Conservation (phyloP, 2,113 vertebrate genomes). For the Corythoichthys haematopterus region DNA sequence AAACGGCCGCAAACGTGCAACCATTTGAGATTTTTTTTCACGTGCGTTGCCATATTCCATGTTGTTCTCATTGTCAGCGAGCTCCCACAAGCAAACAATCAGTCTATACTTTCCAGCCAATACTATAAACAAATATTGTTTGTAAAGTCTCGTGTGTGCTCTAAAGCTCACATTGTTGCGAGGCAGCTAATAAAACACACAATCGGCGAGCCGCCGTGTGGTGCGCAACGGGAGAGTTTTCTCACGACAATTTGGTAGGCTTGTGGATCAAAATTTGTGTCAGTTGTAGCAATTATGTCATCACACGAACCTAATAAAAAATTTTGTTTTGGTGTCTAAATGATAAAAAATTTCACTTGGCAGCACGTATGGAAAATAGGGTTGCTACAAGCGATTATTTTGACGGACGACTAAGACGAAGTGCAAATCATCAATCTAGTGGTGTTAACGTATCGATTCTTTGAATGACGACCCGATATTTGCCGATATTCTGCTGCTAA, state of each 20-base stretch:
- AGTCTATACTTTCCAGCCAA: not conserved
- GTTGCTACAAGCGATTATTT: too few relatives aligned
- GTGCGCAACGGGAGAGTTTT: not conserved
- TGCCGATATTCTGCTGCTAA: too few relatives aligned
- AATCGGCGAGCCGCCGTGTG: not conserved
- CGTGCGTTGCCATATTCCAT: not conserved
- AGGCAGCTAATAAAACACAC: conserved; percentile 8
- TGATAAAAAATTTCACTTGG: too few relatives aligned
- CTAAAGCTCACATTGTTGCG: not conserved
- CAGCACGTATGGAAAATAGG: too few relatives aligned
- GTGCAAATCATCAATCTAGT: too few relatives aligned
- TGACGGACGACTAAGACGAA: too few relatives aligned
- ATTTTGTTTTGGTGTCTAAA: too few relatives aligned
- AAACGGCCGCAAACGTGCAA: not conserved
- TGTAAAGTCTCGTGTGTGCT: not conserved
- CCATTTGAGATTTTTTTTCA: conserved; percentile 1
- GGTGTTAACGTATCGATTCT: too few relatives aligned
- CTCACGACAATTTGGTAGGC: not conserved
- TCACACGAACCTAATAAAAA: too few relatives aligned
- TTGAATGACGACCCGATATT: too few relatives aligned
- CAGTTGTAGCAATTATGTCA: not conserved
- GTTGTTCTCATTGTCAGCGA: conserved; percentile 5
- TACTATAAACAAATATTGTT: not conserved
- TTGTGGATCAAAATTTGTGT: not conserved
- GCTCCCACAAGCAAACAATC: conserved; percentile 3